Base-by-base conservation (phyloP, 1,140 invertebrate species). In the Neotoxoptera formosana region DNA sequence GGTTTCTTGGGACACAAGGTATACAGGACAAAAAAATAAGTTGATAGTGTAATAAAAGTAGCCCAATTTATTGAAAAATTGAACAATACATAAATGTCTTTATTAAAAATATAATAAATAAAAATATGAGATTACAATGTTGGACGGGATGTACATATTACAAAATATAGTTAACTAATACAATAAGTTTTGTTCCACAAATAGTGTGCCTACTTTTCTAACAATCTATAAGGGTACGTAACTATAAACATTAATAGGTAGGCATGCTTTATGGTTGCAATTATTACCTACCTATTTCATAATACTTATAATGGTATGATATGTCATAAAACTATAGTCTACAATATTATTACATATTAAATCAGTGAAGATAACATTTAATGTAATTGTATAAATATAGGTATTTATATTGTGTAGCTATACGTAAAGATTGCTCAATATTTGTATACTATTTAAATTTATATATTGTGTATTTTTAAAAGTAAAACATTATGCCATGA, bases 301-400 rank as follows among this genome's bases (percentile, higher is more conserved):
- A 92, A 92, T 92, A 92, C 90, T 92, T 83, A 92, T 83, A 92
- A 81, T 81, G 90, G 90, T 92, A 92, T 36, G n/a, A 89, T 89
- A 56, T 89, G 34, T 89, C 88, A 34, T 88, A 51, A 8, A 48
- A 88, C 47, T 89, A 56, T 36, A 56, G 25, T 89, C n/a, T 88
- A 88, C 17, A n/a, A 51, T 34, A 88, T 88, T 17, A 76, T n/a
- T n/a, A 76, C n/a, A 76, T n/a, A 76, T n/a, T n/a, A 76, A 76
- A 34, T 76, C 14, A 76, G 30, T n/a, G 4, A 76, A n/a, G 14
- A n/a, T 34, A 76, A n/a, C 21, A 4, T 76, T 4, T 34, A 76
- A 76, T 76, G 4, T 6, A 76, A n/a, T n/a, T 76, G 1, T 17
- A 76, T 76, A 76, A 76, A 76, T 17, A 76, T 76, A n/a, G n/a